Percentiles rank a stretch among this genome's conserved stretches.
Evolutionary conservation across 2,888 invertebrate genomes (phyloP).

Genomic region (Watsonalla binaria): DNA sequence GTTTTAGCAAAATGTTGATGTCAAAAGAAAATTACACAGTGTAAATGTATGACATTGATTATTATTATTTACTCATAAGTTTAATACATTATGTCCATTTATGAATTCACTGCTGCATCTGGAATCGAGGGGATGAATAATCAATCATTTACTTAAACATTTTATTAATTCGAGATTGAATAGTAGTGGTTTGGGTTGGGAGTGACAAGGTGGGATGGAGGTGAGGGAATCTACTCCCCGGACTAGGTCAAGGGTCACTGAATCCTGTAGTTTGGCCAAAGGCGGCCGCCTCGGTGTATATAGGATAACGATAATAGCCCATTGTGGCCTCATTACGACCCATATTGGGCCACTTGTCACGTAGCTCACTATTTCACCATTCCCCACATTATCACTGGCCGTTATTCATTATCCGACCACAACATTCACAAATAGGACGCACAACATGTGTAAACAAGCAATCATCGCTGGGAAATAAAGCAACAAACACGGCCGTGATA

Average conservation of each 20-base stretch:
- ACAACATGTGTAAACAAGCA: slow-evolving; percentile 30
- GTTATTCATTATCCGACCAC: slow-evolving; percentile 10
- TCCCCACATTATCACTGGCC: slow-evolving; percentile 18
- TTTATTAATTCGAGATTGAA: slow-evolving; percentile 25
- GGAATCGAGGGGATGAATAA: too few relatives aligned
- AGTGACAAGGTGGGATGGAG: slow-evolving; percentile 25
- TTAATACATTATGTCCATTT: too few relatives aligned
- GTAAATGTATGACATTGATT: too few relatives aligned
- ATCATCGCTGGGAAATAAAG: slow-evolving; percentile 32
- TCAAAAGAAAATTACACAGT: too few relatives aligned
- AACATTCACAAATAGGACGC: slow-evolving; percentile 18
- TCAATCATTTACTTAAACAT: slow-evolving; percentile 10
- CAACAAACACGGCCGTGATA: slow-evolving; percentile 28
- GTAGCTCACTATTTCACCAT: slow-evolving; percentile 24
- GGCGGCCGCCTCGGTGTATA: slow-evolving; percentile 36
- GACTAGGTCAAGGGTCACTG: slow-evolving; percentile 58
- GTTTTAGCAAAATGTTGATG: slow-evolving; percentile 13
- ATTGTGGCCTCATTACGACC: slow-evolving; percentile 46
- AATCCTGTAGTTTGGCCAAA: slow-evolving; percentile 30
- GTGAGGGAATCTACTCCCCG: slow-evolving; percentile 26
- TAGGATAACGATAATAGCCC: slow-evolving; percentile 53
- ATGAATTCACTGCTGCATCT: too few relatives aligned
- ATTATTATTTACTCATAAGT: too few relatives aligned
- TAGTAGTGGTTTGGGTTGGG: slow-evolving; percentile 29
- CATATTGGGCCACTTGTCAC: slow-evolving; percentile 48